A percentile compares a stretch with the other conserved stretches of the same genome.
phyloP scores from a whole-genome alignment of 2,113 vertebrate genomes.

The Anolis sagrei region DNA sequence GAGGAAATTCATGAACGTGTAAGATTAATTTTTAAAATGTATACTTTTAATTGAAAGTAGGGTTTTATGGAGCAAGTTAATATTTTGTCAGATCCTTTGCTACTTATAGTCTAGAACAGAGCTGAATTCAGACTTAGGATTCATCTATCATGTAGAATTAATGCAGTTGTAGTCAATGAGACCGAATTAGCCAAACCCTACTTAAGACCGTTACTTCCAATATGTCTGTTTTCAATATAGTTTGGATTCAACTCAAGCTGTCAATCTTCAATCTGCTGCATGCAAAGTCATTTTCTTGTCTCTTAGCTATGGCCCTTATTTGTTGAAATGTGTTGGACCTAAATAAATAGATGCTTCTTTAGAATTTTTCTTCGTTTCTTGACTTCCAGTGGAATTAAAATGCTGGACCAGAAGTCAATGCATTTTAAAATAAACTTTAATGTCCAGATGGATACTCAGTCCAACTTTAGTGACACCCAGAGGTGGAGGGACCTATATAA shows the following conservation, averaged over 20 bases:
- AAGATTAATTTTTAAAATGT: slow-evolving; percentile 52
- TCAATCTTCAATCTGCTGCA: neutral
- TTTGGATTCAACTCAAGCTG: no score
- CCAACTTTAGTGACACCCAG: no score
- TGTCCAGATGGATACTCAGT: no score
- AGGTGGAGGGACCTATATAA: no score
- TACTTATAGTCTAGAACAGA: neutral
- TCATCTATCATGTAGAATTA: neutral
- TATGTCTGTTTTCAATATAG: neutral
- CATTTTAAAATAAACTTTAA: no score
- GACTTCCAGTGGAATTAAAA: neutral
- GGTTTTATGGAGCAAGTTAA: neutral
- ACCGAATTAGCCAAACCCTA: neutral
- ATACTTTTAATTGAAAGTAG: neutral
- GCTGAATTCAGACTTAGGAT: neutral
- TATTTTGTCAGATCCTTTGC: neutral
- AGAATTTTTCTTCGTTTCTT: neutral
- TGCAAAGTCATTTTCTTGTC: neutral
- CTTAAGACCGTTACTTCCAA: neutral
- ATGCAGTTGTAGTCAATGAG: neutral
- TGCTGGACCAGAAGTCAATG: no score
- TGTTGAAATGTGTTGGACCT: no score
- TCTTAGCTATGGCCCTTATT: neutral
- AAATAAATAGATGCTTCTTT: no score
- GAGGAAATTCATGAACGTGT: slow-evolving; percentile 92